These are phyloP conservation scores for Euura lappo DNA, from an alignment of 1,140 invertebrate species.

Conservation along the genomic window DNA sequence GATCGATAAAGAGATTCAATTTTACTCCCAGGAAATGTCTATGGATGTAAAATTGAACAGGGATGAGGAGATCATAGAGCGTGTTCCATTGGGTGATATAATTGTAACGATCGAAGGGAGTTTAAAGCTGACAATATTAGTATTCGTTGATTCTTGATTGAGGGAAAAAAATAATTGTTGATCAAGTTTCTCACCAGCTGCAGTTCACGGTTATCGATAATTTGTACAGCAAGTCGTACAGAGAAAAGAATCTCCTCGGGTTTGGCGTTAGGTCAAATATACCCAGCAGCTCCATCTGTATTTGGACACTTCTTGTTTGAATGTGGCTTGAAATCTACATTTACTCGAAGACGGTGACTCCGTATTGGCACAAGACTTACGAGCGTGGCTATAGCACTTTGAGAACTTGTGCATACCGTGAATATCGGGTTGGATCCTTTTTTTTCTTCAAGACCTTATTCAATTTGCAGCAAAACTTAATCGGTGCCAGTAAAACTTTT, in stretches of 20 bases:
- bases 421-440: background rate
- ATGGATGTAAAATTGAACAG: no score
- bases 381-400: conserved; percentile 22
- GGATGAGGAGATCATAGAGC: no score
- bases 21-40: no score
- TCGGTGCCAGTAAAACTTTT: background rate
- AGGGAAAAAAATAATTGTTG: background rate
- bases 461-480: background rate
- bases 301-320: conserved; percentile 58
- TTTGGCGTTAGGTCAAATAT: conserved; percentile 41
- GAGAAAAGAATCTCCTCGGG: background rate
- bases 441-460: background rate
- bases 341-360: conserved; percentile 53
- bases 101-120: no score
- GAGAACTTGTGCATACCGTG: background rate
- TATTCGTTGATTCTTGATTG: no score
- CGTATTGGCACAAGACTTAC: conserved; percentile 44
- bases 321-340: conserved; percentile 58
- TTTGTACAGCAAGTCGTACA: background rate
- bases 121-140: no score
- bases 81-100: no score
- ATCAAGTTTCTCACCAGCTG: background rate
- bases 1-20: no score
- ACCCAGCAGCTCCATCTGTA: conserved; percentile 51
- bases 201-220: background rate